Percentiles rank a stretch among this genome's conserved stretches.
Conservation (phyloP, 2,888 invertebrate species). For the Gasteruption jaculator region DNA sequence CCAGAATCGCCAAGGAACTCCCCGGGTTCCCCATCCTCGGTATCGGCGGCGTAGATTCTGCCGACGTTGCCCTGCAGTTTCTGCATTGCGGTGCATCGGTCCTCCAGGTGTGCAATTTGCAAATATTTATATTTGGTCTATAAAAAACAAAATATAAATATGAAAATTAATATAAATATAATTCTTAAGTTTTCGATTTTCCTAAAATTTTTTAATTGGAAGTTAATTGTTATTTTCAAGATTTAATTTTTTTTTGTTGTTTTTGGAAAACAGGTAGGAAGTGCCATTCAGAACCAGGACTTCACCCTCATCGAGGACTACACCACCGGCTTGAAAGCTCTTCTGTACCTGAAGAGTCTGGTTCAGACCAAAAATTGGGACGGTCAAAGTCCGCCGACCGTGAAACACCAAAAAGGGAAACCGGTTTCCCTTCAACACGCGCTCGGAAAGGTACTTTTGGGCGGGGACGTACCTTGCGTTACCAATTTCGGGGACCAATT, state of each 20-base stretch:
- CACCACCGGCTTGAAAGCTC: constrained; percentile 78
- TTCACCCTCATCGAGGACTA: constrained; percentile 97
- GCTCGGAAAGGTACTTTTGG: constrained; percentile 61
- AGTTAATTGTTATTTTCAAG: too few species aligned
- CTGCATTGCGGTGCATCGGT: constrained; percentile 89
- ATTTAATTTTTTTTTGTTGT: too few species aligned
- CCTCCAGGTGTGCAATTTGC: too few species aligned
- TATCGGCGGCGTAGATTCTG: constrained; percentile 96
- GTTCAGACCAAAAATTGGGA: constrained; percentile 71
- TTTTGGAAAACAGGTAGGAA: constrained; percentile 90
- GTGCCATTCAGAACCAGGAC: constrained; percentile 97
- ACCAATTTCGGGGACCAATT: constrained; percentile 9
- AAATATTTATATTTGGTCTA: too few species aligned
- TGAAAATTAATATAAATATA: too few species aligned
- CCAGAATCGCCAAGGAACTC: constrained; percentile 76
- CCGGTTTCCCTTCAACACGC: constrained; percentile 66
- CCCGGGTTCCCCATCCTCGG: constrained; percentile 92
- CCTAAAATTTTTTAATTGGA: too few species aligned
- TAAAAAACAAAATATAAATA: too few species aligned
- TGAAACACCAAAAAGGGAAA: constrained; percentile 91
- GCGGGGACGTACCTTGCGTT: constrained; percentile 11
- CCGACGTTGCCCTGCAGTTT: constrained; percentile 92
- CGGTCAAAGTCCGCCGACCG: constrained; percentile 90
- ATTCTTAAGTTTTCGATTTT: too few species aligned
- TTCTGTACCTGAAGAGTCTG: constrained; percentile 76